These are phyloP conservation scores for Itoplectis maculator DNA, from an alignment of 2,888 invertebrate species.

Conservation along the genomic window DNA sequence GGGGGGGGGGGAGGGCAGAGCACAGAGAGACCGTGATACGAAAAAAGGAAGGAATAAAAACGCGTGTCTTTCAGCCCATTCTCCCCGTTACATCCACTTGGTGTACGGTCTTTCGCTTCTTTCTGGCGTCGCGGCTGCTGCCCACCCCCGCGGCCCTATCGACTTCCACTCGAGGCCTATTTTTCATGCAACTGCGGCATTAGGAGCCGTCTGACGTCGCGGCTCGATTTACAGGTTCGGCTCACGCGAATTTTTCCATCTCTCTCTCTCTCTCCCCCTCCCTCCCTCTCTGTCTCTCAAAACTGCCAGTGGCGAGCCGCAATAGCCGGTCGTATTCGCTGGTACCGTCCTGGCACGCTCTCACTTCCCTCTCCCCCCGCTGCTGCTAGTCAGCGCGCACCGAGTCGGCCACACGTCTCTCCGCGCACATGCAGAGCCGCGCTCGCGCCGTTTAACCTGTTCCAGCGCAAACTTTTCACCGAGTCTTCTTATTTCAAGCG, in stretches of 20 bases:
- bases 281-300: not conserved
- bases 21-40: not conserved
- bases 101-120: conserved; percentile 13
- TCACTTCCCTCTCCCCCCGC: conserved; percentile 16
- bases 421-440: not conserved
- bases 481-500: not conserved
- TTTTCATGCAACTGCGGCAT: conserved; percentile 66
- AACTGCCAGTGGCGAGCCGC: not conserved
- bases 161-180: conserved; percentile 51
- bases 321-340: not conserved
- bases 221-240: conserved; percentile 66
- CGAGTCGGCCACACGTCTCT: not conserved
- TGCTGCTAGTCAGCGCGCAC: not conserved
- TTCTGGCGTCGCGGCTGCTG: not conserved
- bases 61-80: conserved; percentile 28
- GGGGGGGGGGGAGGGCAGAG: too few species aligned
- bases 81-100: conserved; percentile 2
- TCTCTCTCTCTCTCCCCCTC: not conserved
- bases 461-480: conserved; percentile 6
- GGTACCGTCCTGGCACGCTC: conserved; percentile 52
- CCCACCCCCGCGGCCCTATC: conserved; percentile 10
- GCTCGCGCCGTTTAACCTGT: not conserved
- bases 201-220: conserved; percentile 56
- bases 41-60: conserved; percentile 20
- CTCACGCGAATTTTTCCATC: conserved; percentile 66